phyloP scores from a whole-genome alignment of 2,113 vertebrate genomes.

The Saguinus midas region DNA sequence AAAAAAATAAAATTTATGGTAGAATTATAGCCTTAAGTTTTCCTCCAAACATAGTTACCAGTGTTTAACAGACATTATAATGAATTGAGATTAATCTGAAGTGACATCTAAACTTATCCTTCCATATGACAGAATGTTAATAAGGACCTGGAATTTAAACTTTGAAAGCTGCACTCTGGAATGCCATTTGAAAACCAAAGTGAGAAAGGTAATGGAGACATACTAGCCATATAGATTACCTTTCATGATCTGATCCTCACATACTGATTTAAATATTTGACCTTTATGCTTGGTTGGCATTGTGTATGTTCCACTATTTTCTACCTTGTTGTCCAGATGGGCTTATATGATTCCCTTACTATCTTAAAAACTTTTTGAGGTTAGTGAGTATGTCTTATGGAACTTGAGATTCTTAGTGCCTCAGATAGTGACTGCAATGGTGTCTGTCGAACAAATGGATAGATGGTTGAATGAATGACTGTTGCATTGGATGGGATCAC shows the following conservation, averaged over 20 bases:
- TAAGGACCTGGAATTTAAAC: not conserved
- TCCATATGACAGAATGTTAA: not conserved
- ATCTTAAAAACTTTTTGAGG: not conserved
- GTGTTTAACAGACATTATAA: not conserved
- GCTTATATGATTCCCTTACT: not conserved
- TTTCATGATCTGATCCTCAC: not conserved
- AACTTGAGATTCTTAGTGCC: not conserved
- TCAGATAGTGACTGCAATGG: not conserved
- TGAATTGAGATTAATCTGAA: not conserved
- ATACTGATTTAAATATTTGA: not conserved
- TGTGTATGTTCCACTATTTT: not conserved
- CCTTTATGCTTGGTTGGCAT: not conserved
- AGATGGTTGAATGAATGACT: not conserved
- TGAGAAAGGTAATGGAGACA: not conserved
- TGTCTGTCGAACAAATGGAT: not conserved
- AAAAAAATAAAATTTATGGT: not conserved
- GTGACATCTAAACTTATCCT: not conserved
- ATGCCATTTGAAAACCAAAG: not conserved
- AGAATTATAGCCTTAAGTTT: not conserved
- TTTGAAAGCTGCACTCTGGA: not conserved
- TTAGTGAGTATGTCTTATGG: not conserved
- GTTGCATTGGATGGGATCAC: not conserved
- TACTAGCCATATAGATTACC: not conserved
- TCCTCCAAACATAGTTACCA: not conserved
- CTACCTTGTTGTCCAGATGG: not conserved